phyloP scores from a whole-genome alignment of 2,797 vertebrate genomes.

The Leptatherina wallacei region DNA sequence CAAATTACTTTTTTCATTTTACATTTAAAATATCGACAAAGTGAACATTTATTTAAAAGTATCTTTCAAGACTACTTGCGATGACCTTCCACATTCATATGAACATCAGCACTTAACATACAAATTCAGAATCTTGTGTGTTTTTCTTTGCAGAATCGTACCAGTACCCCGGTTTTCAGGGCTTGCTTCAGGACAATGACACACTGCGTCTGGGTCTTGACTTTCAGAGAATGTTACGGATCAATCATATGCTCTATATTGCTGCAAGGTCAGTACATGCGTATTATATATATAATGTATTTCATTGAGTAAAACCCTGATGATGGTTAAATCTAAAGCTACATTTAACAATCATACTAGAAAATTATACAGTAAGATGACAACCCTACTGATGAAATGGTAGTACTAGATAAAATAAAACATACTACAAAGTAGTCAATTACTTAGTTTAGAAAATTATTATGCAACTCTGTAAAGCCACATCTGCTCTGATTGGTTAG shows the following conservation, averaged over 20 bases:
- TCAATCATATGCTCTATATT: slow-evolving; percentile 95
- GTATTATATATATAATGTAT: not conserved
- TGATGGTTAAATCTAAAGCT: too few species aligned
- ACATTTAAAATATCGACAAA: not conserved
- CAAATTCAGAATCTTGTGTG: not conserved
- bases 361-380: too few species aligned
- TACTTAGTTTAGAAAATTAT: too few species aligned
- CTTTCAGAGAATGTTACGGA: slow-evolving; percentile 94
- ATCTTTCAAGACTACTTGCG: not conserved
- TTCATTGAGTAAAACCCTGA: not conserved
- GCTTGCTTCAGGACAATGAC: slow-evolving; percentile 91
- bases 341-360: too few species aligned
- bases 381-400: not conserved
- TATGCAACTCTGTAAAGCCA: too few species aligned
- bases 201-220: slow-evolving; percentile 91
- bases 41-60: not conserved
- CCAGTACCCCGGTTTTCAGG: slow-evolving; percentile 91
- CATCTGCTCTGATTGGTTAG: too few species aligned
- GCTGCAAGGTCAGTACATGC: slow-evolving; percentile 87
- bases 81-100: not conserved
- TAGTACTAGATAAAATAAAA: not conserved
- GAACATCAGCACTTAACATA: not conserved
- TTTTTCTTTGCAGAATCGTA: slow-evolving; percentile 84
- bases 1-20: too few species aligned
- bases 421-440: not conserved